Evolutionary conservation across 2,797 vertebrate genomes (phyloP).

Genomic region (Aulostomus chinensis): DNA sequence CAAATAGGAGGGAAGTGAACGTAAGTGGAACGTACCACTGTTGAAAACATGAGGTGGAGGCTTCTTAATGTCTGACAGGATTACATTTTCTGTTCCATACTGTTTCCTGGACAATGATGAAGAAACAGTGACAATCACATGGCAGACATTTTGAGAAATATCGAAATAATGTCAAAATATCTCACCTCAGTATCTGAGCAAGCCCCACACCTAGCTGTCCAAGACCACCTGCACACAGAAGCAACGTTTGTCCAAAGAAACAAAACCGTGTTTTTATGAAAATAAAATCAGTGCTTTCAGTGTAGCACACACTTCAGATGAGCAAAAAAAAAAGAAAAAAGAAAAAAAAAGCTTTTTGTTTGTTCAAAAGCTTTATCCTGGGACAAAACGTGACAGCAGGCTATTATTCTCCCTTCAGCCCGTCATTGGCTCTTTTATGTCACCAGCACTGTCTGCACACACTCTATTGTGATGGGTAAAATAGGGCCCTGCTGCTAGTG

Average conservation of each 20-base stretch:
- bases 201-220: slow-evolving; percentile 83
- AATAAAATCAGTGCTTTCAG: neutral
- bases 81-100: slow-evolving; percentile 79
- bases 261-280: no score
- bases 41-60: slow-evolving; percentile 71
- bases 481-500: slow-evolving; percentile 44
- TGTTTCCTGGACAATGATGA: slow-evolving; percentile 64
- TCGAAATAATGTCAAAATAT: slow-evolving; percentile 1
- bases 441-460: slow-evolving; percentile 54
- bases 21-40: slow-evolving; percentile 62
- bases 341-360: slow-evolving; percentile 39
- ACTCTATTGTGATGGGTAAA: slow-evolving; percentile 69
- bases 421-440: slow-evolving; percentile 57
- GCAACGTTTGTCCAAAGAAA: slow-evolving; percentile 5
- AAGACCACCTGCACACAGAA: slow-evolving; percentile 74
- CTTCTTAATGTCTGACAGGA: slow-evolving; percentile 84
- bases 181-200: slow-evolving; percentile 80
- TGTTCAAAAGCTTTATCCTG: slow-evolving; percentile 55
- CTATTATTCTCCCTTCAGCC: slow-evolving; percentile 56
- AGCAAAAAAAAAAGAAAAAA: neutral
- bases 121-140: slow-evolving; percentile 3
- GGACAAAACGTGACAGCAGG: slow-evolving; percentile 62
- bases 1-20: neutral
- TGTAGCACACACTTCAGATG: neutral
- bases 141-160: neutral